A percentile compares a stretch with the other conserved stretches of the same genome.
Evolutionary conservation across 2,113 vertebrate species (phyloP).

Genomic region (Trachemys scripta): DNA sequence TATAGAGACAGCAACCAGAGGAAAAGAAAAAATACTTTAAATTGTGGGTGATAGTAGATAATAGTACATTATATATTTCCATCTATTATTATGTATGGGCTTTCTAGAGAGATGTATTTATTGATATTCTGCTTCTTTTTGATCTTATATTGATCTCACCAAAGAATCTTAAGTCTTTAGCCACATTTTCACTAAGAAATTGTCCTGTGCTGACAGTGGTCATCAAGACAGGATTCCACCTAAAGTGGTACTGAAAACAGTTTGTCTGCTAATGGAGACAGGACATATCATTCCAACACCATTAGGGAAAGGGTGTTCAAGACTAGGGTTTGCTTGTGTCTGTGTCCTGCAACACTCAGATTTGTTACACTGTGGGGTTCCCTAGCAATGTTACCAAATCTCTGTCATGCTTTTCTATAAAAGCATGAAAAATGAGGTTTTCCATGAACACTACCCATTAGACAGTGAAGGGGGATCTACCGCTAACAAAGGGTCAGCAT

Average conservation of each 20-base stretch:
- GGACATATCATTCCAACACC: not conserved
- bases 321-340: not conserved
- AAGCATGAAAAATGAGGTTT: not conserved
- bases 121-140: not conserved
- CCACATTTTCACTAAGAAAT: slow-evolving; percentile 37
- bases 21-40: slow-evolving; percentile 1
- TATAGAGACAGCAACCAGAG: not conserved
- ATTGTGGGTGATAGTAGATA: not conserved
- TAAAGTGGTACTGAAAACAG: not conserved
- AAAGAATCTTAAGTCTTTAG: slow-evolving; percentile 15
- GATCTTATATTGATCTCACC: slow-evolving; percentile 25
- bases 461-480: not conserved
- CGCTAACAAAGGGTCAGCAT: not conserved
- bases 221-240: slow-evolving; percentile 13
- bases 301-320: not conserved
- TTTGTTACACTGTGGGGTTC: not conserved
- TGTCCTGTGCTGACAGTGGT: not conserved
- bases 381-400: not conserved
- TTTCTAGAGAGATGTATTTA: not conserved
- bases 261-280: not conserved
- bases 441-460: not conserved
- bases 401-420: not conserved
- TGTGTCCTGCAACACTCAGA: not conserved
- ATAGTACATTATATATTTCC: not conserved
- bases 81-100: not conserved